Percentiles rank a stretch among this genome's conserved stretches.
Evolutionary conservation across 2,113 vertebrate genomes (phyloP).

Genomic region (Tychaedon coryphoeus): DNA sequence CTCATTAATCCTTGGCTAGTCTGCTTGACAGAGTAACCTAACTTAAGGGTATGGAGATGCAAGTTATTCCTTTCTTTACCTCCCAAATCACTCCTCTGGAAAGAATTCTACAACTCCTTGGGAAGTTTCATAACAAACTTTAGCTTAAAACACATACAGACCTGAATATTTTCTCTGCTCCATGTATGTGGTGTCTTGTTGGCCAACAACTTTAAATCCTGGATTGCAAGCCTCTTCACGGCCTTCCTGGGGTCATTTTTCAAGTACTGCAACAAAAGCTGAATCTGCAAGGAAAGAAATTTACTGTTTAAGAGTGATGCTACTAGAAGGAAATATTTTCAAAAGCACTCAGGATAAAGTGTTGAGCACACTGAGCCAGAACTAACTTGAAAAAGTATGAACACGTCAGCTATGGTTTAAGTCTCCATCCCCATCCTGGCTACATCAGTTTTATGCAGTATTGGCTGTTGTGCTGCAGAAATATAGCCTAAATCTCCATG

Average conservation of each 20-base stretch:
- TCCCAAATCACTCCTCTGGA: not conserved
- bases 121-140: not conserved
- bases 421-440: not conserved
- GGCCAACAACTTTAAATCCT: slow-evolving; percentile 91
- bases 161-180: slow-evolving; percentile 94
- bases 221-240: slow-evolving; percentile 90
- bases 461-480: not conserved
- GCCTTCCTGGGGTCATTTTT: slow-evolving; percentile 93
- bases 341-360: not conserved
- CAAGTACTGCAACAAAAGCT: slow-evolving; percentile 92
- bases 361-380: not conserved
- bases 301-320: not conserved
- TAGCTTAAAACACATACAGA: slow-evolving; percentile 20
- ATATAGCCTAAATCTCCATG: not conserved
- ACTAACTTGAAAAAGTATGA: not conserved
- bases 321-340: not conserved
- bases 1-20: not conserved
- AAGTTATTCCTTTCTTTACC: not conserved
- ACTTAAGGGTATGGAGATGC: not conserved
- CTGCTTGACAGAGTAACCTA: not conserved
- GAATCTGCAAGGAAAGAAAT: slow-evolving; percentile 75
- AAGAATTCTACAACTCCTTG: not conserved
- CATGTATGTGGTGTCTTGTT: slow-evolving; percentile 96
- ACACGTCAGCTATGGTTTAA: not conserved
- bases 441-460: not conserved